Conservation (phyloP, 1,140 invertebrate genomes). For the Whitmania pigra region DNA sequence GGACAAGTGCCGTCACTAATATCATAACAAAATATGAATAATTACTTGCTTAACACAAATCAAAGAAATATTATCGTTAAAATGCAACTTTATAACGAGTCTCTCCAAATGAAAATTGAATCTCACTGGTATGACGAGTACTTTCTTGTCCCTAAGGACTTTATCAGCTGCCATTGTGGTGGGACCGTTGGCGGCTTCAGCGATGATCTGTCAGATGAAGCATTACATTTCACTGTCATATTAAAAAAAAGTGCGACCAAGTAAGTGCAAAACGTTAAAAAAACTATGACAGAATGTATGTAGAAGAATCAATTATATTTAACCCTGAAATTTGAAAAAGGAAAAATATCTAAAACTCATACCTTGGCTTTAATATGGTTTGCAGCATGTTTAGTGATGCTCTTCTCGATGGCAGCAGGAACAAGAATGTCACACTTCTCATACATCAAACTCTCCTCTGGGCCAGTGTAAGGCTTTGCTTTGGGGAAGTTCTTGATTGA, state of each 20-base stretch:
- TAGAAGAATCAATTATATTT: no score
- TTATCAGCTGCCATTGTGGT: conserved; percentile 93
- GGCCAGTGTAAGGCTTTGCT: conserved; percentile 50
- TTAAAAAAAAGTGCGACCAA: neutral
- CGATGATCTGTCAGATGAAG: conserved; percentile 63
- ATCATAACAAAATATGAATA: no score
- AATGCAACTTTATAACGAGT: no score
- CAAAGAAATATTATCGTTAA: no score
- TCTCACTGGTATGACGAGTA: conserved; percentile 92
- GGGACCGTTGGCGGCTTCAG: conserved; percentile 97
- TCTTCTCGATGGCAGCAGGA: conserved; percentile 90
- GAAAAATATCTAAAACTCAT: neutral
- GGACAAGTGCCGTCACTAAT: no score
- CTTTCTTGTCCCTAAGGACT: conserved; percentile 83
- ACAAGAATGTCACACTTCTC: conserved; percentile 95
- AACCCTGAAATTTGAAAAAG: no score
- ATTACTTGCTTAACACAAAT: no score
- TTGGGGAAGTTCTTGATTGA: conserved; percentile 86
- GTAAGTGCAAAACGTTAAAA: neutral
- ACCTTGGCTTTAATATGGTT: conserved; percentile 67
- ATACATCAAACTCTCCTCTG: conserved; percentile 68
- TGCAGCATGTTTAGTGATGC: conserved; percentile 86
- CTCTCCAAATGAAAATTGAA: conserved; percentile 40
- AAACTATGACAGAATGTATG: neutral
- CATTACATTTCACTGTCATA: neutral